Percentiles rank a stretch among this genome's conserved stretches.
These are phyloP conservation scores for Dasysyrphus albostriatus DNA, from an alignment of 2,888 invertebrate genomes.

Conservation along the genomic window DNA sequence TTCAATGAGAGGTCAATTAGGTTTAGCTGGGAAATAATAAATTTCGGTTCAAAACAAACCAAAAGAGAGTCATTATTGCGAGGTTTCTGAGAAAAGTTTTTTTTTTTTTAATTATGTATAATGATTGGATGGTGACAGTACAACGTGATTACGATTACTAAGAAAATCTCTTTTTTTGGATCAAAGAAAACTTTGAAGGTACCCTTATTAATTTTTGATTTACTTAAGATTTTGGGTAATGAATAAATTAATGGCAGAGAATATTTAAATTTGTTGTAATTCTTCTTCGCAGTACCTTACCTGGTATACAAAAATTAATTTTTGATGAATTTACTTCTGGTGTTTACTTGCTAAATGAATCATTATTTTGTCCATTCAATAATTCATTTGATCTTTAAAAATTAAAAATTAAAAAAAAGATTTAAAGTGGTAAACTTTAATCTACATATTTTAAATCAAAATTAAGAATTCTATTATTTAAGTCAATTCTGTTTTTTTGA, in stretches of 20 bases:
- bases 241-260: neutral
- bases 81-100: too few species aligned
- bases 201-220: neutral
- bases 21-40: neutral
- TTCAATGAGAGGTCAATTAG: slow-evolving; percentile 66
- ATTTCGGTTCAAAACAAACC: slow-evolving; percentile 1
- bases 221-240: neutral
- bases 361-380: neutral
- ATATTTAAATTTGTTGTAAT: neutral
- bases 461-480: too few species aligned
- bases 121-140: neutral
- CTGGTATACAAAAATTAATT: neutral
- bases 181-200: slow-evolving; percentile 5
- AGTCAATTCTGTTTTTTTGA: too few species aligned
- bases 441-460: too few species aligned
- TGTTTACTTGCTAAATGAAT: neutral
- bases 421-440: too few species aligned
- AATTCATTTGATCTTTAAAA: too few species aligned
- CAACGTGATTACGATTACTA: neutral
- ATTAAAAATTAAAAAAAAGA: too few species aligned
- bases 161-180: neutral
- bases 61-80: neutral
- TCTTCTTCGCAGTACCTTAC: neutral
- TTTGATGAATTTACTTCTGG: neutral
- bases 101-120: neutral